Base-by-base conservation (phyloP, 2,888 invertebrate genomes). In the Linnaemya tessellans region DNA sequence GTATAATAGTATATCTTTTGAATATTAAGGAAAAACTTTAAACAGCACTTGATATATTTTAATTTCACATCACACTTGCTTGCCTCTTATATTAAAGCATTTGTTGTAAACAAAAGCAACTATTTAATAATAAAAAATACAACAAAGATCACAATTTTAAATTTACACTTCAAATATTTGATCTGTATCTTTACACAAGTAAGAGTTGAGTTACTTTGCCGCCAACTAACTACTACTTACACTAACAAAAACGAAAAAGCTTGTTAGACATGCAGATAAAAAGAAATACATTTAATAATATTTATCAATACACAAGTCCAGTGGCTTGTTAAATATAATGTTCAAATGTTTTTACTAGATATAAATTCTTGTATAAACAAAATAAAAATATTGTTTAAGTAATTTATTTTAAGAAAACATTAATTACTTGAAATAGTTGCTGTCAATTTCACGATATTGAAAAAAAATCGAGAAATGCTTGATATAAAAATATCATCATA, bases 251-350 rank as follows among this genome's bases (percentile, higher is more conserved):
- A 54, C 0, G 0, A 54, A 43, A 43, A 65, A 41, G 56, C 30
- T 77, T 77, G 65, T 77, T 56, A 13, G 13, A 77, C 46, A 77
- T 58, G 30, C 65, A 54, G 75, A 74, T 64, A 75, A 75, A 54
- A 30, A 30, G 2, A 38, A 73, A 54, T 35, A 25, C 4, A 18
- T 35, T 20, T 58, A 20, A n/a, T 54, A 22, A 10, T 54, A 22
- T 22, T 8, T 54, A 54, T 5, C 25, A 20, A 15, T 2, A 49
- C 51, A 7, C 46, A 75, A 56, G 10, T 41, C 25, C 67, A 13
- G 77, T 58, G 67, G 77, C 77, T 78, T 68, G 77, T 68, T 68
- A 46, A 49, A 43, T 56, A 46, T 35, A 56, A 68, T 78, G 67
- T 78, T 78, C 11, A 58, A 77, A 64, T 35, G 9, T 51, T 8